Evolutionary conservation across 2,113 vertebrate species (phyloP), one percentile per base, ranked within the genome.

Genomic region (Megalops atlanticus): DNA sequence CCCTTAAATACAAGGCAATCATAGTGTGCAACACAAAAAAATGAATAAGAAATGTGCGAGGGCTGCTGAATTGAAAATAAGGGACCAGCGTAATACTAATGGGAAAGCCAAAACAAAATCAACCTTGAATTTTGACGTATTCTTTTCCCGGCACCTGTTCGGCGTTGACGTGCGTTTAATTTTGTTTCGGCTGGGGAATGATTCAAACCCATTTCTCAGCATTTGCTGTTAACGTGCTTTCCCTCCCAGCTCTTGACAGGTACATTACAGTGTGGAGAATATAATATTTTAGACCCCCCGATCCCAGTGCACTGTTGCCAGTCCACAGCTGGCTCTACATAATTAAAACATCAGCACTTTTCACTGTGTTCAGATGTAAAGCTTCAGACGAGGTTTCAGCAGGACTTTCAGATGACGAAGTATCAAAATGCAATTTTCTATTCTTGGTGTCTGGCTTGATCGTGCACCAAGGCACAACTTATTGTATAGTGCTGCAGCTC

Each of bases 1-100:
- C 88, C 90, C 89, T 91, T 93, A 94, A 93, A 94, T 94, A 92
- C 90, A 90, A 93, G 91, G 91, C 91, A 93, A 94, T 93, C 91
- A 92, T 84, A 80, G 86, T 87, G 86, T 88, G 86, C 83, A 87
- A 89, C 86, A 87, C 82, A 80, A 85, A 87, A 90, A 81, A 79
- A 24, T 45, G 45, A 72, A 70, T 90, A 91, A 92, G 90, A 24
- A 24, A 90, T 93, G 92, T 92, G 92, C 90, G 88, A 85, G 84
- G 91, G 91, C 89, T 92, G 90, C 87, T 87, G 91, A 94, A 89
- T 89, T 88, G 88, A 86, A 86, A 87, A 89, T 90, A 89, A 92
- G 91, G 90, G 91, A 92, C 87, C 91, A 93, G 93, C 91, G 93
- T 92, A 90, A 93, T 92, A 91, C 91, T 92, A 93, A 93, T 93